A percentile compares a stretch with the other conserved stretches of the same genome.
Evolutionary conservation across 2,888 invertebrate species (phyloP).

Genomic region (Rotaria macrura): DNA sequence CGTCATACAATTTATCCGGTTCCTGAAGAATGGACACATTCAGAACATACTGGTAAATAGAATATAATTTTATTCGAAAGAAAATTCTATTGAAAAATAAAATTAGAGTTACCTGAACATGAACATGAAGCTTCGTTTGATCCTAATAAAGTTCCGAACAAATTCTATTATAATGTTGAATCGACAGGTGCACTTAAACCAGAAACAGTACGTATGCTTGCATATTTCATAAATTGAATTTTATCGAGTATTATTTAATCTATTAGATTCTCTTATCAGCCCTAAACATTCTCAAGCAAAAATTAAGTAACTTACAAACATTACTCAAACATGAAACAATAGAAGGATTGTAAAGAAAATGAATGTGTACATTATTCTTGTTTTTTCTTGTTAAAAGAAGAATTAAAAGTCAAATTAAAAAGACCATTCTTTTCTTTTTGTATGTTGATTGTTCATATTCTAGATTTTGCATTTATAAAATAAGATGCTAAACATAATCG

Average conservation of each 20-base stretch:
- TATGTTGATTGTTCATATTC: background rate
- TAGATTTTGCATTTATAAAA: background rate
- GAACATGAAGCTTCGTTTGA: conserved; percentile 79
- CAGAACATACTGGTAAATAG: conserved; percentile 76
- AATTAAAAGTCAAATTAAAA: no score
- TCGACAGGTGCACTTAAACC: conserved; percentile 84
- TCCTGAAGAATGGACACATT: conserved; percentile 97
- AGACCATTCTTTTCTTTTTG: no score
- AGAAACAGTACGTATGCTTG: conserved; percentile 44
- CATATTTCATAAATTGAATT: no score
- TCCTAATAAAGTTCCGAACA: conserved; percentile 86
- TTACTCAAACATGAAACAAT: conserved; percentile 41
- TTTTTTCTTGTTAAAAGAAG: background rate
- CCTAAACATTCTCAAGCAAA: conserved; percentile 54
- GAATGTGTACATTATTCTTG: background rate
- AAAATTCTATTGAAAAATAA: background rate
- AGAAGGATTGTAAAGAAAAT: background rate
- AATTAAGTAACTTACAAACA: conserved; percentile 81
- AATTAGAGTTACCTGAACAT: conserved; percentile 36
- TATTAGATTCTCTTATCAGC: conserved; percentile 75
- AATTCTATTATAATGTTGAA: conserved; percentile 92
- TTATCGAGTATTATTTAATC: background rate
- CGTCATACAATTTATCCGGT: conserved; percentile 86
- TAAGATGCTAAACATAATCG: background rate
- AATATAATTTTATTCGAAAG: background rate